Evolutionary conservation across 2,113 vertebrate species (phyloP).

Genomic region (Alaudala cheleensis): DNA sequence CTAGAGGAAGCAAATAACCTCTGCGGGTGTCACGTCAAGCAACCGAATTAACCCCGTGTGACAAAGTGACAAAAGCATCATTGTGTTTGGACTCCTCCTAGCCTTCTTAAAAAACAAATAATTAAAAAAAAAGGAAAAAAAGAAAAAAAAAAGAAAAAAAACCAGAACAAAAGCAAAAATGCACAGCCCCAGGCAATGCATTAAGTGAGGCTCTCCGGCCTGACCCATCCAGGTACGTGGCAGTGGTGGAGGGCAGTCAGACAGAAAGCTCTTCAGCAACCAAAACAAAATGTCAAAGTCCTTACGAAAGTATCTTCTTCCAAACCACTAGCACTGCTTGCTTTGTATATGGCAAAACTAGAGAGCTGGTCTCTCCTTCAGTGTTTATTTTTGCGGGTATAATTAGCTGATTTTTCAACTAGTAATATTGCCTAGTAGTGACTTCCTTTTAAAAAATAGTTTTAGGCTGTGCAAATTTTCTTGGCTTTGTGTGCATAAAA

Average conservation of each 20-base stretch:
- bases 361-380: background rate
- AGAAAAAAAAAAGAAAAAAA: background rate
- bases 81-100: background rate
- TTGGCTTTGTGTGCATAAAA: constrained; percentile 8
- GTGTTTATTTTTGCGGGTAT: constrained; percentile 16
- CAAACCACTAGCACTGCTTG: background rate
- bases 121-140: background rate
- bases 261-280: background rate
- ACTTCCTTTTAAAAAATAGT: constrained; percentile 15
- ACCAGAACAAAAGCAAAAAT: background rate
- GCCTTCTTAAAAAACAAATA: background rate
- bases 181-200: background rate
- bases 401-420: background rate
- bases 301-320: background rate
- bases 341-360: background rate
- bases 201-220: background rate
- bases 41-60: background rate
- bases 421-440: background rate
- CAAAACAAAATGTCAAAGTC: background rate
- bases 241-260: background rate
- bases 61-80: background rate
- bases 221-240: background rate
- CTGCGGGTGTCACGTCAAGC: accelerated
- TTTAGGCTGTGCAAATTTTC: background rate
- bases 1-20: background rate